Percentiles rank a stretch among this genome's conserved stretches.
phyloP scores from a whole-genome alignment of 2,797 vertebrate species.

The Heteromormyrus szaboi region DNA sequence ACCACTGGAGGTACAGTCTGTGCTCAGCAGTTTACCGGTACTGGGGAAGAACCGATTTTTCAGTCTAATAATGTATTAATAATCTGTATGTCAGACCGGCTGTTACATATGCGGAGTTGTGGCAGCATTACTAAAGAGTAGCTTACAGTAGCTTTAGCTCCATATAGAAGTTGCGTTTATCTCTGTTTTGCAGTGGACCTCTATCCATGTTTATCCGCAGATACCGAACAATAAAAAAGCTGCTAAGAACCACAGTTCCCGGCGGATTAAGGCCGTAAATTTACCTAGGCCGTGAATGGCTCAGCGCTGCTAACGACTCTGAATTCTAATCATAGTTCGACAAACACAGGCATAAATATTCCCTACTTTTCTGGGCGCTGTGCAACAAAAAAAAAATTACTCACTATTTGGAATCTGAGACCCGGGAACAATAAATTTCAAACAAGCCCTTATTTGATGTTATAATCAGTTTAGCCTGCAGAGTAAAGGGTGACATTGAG shows the following conservation, averaged over 20 bases:
- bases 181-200: background rate
- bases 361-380: background rate
- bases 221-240: background rate
- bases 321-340: slow-evolving; percentile 22
- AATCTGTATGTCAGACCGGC: background rate
- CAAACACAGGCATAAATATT: slow-evolving; percentile 13
- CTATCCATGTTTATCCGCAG: slow-evolving; percentile 7
- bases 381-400: slow-evolving; percentile 12
- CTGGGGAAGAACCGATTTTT: background rate
- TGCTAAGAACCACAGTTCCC: slow-evolving; percentile 1
- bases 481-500: slow-evolving; percentile 20
- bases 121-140: background rate
- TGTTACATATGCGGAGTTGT: background rate
- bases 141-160: background rate
- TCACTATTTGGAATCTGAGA: slow-evolving; percentile 6
- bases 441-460: slow-evolving; percentile 12
- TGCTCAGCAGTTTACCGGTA: background rate
- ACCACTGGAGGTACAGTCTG: background rate
- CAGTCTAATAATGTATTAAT: background rate
- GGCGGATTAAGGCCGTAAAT: slow-evolving; percentile 3
- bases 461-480: slow-evolving; percentile 17
- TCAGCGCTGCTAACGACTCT: background rate
- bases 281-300: slow-evolving; percentile 6
- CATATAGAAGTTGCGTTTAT: background rate
- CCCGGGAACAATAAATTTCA: slow-evolving; percentile 16